Conservation (phyloP, 2,888 invertebrate genomes). For the Rapana venosa region DNA sequence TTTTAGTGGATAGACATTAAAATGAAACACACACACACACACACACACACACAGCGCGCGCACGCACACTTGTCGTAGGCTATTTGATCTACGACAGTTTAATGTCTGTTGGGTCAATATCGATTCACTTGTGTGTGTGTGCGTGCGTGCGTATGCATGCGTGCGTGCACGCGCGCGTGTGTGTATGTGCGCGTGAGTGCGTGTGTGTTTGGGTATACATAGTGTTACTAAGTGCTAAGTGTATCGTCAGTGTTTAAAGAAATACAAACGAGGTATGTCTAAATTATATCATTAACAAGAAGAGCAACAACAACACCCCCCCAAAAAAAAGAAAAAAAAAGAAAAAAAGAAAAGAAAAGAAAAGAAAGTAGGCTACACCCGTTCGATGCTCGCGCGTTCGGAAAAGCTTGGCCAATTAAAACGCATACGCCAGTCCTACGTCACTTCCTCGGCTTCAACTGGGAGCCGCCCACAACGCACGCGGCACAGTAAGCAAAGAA, state of each 20-base stretch:
- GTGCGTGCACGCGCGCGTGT: background rate
- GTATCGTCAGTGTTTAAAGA: background rate
- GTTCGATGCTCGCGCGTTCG: constrained; percentile 37
- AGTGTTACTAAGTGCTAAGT: too few species aligned
- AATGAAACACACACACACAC: too few species aligned
- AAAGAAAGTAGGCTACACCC: background rate
- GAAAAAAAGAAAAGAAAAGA: too few species aligned
- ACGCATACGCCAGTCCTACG: constrained; percentile 45
- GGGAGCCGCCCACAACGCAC: constrained; percentile 72
- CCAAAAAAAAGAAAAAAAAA: background rate
- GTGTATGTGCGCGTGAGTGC: constrained; percentile 3
- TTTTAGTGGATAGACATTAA: too few species aligned
- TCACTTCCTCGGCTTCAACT: constrained; percentile 63
- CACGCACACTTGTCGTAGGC: too few species aligned
- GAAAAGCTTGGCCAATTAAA: constrained; percentile 45
- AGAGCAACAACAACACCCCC: background rate
- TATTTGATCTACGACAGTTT: too few species aligned
- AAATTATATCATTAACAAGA: background rate
- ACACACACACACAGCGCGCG: too few species aligned
- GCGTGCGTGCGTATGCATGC: background rate
- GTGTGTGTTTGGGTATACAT: constrained; percentile 6
- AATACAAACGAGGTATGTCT: background rate
- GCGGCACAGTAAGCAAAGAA: constrained; percentile 50
- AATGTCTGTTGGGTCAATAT: too few species aligned
- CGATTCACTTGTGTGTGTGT: constrained; percentile 6